Conservation (phyloP, 1,140 invertebrate species). For the Ceratina japonica region DNA sequence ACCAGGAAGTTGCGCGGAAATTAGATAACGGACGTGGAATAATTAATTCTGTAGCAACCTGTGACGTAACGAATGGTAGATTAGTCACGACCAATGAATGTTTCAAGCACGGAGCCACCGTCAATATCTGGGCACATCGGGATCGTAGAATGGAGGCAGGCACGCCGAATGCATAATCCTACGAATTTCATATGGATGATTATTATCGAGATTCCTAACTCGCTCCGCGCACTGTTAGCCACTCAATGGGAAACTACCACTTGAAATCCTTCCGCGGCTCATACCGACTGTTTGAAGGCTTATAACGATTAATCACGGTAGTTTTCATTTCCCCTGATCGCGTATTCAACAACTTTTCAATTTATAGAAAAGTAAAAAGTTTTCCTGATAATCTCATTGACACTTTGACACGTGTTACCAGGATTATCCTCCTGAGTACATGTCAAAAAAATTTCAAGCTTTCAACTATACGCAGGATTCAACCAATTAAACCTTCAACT, state of each 20-base stretch:
- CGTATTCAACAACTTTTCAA: too few relatives aligned
- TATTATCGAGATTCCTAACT: not conserved
- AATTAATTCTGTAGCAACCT: constrained; percentile 14
- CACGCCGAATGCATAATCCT: constrained; percentile 28
- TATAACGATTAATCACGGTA: not conserved
- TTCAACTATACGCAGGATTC: too few relatives aligned
- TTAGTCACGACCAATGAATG: constrained; percentile 23
- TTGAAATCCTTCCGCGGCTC: not conserved
- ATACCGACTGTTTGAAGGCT: not conserved
- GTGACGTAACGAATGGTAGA: constrained; percentile 20
- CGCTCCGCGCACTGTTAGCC: not conserved
- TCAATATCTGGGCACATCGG: constrained; percentile 15
- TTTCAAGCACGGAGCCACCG: constrained; percentile 2
- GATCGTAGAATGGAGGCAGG: constrained; percentile 23
- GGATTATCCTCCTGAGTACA: too few relatives aligned
- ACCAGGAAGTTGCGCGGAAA: not conserved
- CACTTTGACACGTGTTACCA: too few relatives aligned
- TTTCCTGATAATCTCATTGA: too few relatives aligned
- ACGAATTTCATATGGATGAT: too few relatives aligned
- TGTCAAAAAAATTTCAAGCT: too few relatives aligned
- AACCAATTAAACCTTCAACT: too few relatives aligned
- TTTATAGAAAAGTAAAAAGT: too few relatives aligned
- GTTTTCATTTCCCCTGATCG: too few relatives aligned
- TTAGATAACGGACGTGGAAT: constrained; percentile 18
- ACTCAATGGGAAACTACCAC: not conserved